phyloP scores from a whole-genome alignment of 2,797 vertebrate genomes.

The Salmo trutta region DNA sequence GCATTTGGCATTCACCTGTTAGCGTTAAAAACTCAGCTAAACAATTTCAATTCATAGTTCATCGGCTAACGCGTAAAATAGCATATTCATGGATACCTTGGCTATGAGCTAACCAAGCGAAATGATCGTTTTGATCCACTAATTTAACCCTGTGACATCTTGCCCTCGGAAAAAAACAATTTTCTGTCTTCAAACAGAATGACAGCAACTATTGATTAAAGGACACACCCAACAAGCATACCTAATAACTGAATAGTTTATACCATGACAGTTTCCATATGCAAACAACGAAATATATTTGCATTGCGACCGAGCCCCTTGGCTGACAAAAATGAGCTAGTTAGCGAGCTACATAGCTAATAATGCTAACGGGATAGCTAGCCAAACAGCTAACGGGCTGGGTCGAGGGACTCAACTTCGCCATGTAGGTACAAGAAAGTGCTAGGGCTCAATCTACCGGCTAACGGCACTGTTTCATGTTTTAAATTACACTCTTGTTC shows the following conservation, averaged over 20 bases:
- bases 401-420: constrained; percentile 12
- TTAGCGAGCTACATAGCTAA: too few relatives aligned
- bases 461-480: neutral
- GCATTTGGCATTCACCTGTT: neutral
- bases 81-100: neutral
- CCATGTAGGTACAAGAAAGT: neutral
- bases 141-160: too few relatives aligned
- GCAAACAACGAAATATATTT: neutral
- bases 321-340: neutral
- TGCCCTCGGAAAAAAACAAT: too few relatives aligned
- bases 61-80: neutral
- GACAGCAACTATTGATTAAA: neutral
- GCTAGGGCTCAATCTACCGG: neutral
- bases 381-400: constrained; percentile 21
- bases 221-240: neutral
- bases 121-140: neutral
- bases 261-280: neutral
- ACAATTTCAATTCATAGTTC: neutral
- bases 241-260: neutral
- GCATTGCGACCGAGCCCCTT: neutral
- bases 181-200: neutral
- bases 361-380: neutral
- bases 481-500: neutral
- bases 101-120: neutral
- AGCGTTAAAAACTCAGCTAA: neutral